Conservation (phyloP, 2,113 vertebrate genomes). For the Seriola quinqueradiata region DNA sequence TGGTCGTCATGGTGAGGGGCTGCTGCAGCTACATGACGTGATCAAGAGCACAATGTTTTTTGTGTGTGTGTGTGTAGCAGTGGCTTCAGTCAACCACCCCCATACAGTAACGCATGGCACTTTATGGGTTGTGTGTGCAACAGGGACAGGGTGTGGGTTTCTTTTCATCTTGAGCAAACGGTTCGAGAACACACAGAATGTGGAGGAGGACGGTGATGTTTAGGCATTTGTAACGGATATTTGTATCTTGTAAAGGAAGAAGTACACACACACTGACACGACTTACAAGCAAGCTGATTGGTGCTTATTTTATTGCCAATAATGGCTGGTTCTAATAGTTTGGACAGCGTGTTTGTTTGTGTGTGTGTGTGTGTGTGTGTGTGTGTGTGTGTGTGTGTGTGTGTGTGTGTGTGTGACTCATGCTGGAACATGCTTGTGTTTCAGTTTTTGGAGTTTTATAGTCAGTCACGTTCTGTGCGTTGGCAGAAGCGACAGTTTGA, state of each 20-base stretch:
- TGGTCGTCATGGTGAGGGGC: constrained; percentile 50
- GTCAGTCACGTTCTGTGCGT: constrained; percentile 70
- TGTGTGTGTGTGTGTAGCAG: constrained; percentile 13
- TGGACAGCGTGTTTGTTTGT: constrained; percentile 44
- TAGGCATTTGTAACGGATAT: constrained; percentile 18
- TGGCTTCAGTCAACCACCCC: constrained; percentile 46
- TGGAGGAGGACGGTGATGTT: neutral
- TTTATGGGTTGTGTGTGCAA: constrained; percentile 32
- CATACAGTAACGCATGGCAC: constrained; percentile 11
- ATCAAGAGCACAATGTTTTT: constrained; percentile 29
- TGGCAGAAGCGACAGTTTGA: constrained; percentile 61
- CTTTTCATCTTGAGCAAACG: constrained; percentile 51
- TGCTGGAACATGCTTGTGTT: constrained; percentile 68
- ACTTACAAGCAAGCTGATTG: constrained; percentile 35
- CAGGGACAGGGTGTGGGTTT: constrained; percentile 34
- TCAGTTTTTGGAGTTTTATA: constrained; percentile 61
- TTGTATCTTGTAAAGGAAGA: constrained; percentile 32
- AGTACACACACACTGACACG: constrained; percentile 7
- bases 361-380: constrained; percentile 42
- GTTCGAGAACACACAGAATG: constrained; percentile 7
- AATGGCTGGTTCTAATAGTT: constrained; percentile 50
- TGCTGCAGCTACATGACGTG: constrained; percentile 52
- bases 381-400: constrained; percentile 40
- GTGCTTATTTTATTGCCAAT: constrained; percentile 59
- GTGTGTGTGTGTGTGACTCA: constrained; percentile 67